Conservation (phyloP, 1,140 invertebrate species). For the Polypedilum pembai region DNA sequence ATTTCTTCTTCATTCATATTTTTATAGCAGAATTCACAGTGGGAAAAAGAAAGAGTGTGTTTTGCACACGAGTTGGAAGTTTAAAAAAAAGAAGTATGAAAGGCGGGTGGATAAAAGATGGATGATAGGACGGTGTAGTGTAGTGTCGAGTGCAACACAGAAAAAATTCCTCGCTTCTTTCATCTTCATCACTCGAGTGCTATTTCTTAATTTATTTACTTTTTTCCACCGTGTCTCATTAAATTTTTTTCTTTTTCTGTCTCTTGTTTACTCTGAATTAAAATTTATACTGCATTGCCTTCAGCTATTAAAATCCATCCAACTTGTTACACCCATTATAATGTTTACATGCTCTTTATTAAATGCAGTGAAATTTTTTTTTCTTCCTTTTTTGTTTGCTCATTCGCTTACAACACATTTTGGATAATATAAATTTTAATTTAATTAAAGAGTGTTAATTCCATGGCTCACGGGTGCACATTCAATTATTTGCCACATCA, state of each 20-base stretch:
- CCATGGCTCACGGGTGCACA: no score
- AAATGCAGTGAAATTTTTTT: no score
- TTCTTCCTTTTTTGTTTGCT: no score
- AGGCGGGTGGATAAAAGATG: slow-evolving; percentile 2
- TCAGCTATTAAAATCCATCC: no score
- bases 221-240: slow-evolving; percentile 13
- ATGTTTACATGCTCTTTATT: no score
- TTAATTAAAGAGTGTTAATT: no score
- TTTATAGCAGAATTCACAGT: neutral
- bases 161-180: neutral
- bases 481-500: no score
- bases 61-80: no score
- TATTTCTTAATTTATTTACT: slow-evolving; percentile 24
- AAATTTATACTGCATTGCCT: no score
- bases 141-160: neutral
- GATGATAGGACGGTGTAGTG: neutral
- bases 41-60: neutral
- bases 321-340: no score
- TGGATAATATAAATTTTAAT: no score
- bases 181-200: neutral
- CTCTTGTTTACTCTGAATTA: neutral
- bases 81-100: neutral
- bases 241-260: neutral
- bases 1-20: neutral
- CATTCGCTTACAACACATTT: no score